Evolutionary conservation across 2,888 invertebrate genomes (phyloP), one percentile per base, ranked within the genome.

Genomic region (Apodemia hepburni): DNA sequence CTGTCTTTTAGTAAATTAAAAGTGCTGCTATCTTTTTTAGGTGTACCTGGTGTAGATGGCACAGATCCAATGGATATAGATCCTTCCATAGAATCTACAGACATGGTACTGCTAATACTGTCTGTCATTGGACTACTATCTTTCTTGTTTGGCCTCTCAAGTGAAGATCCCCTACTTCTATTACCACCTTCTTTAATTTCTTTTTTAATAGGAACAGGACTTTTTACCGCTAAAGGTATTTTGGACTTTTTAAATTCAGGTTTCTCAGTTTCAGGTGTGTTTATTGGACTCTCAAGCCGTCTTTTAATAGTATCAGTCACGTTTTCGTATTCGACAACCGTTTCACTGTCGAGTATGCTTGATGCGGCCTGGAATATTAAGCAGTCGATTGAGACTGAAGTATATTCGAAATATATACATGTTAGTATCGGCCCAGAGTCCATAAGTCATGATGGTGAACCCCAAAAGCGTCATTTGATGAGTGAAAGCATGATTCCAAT

Each of bases 1-100:
- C 95, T 95, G 68, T 94, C 94, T 74, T 94, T 92, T 12, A 94
- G 92, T 64, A 95, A 82, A 71, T 93, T 93, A 76, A 94, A 94
- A 2, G 94, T 93, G 77, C 93, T 92, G 70, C 93, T 92, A 79
- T 92, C 79, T 61, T 91, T 80, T 66, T 85, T 81, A 11, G 90
- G 86, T 63, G 90, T 73, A 18, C 84, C 87, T 17, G 85, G 84
- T 6, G 81, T 76, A 42, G 75, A 65, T 7, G 82, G 82, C 59
- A 74, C 67, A 51, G 75, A 73, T n/a, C 69, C 71, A 51, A 71
- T 63, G 61, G 70, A 68, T 47, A 67, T 27, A 54, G 71, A 65
- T 7, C 70, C 73, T 61, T 76, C 76, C 70, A 66, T 83, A 70
- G 84, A 74, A 66, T 77, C 79, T 2, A 67, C 64, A 7, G 80